A percentile compares a stretch with the other conserved stretches of the same genome.
Evolutionary conservation across 2,797 vertebrate genomes (phyloP).

Genomic region (Podarcis siculus): DNA sequence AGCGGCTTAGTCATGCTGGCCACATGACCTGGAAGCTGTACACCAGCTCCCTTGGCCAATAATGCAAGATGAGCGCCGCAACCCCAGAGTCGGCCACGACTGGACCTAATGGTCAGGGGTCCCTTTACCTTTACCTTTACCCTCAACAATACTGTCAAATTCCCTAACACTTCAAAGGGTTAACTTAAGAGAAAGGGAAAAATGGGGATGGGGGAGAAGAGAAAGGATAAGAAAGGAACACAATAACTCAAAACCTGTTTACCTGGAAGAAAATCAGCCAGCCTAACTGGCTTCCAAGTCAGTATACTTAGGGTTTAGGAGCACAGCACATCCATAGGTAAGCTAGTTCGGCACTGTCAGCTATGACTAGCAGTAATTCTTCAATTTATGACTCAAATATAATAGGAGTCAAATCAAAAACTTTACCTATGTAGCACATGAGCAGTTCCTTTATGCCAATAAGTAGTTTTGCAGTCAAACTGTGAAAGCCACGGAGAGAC

Average conservation of each 20-base stretch:
- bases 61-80: too few relatives aligned
- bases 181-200: neutral
- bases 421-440: neutral
- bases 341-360: too few relatives aligned
- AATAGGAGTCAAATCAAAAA: neutral
- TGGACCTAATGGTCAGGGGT: too few relatives aligned
- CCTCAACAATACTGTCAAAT: neutral
- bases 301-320: neutral
- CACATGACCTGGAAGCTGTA: too few relatives aligned
- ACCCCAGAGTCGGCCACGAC: too few relatives aligned
- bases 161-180: neutral
- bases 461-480: neutral
- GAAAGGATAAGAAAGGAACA: neutral
- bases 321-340: neutral
- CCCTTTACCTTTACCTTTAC: too few relatives aligned
- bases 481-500: neutral
- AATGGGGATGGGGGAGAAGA: neutral
- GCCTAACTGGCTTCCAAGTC: neutral
- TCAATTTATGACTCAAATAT: neutral
- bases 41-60: too few relatives aligned
- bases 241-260: neutral
- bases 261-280: neutral
- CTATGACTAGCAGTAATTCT: neutral
- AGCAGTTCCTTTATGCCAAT: neutral
- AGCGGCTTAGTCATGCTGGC: too few relatives aligned